These are phyloP conservation scores for Eupithecia vulgata DNA, from an alignment of 2,888 invertebrate species.

Conservation along the genomic window DNA sequence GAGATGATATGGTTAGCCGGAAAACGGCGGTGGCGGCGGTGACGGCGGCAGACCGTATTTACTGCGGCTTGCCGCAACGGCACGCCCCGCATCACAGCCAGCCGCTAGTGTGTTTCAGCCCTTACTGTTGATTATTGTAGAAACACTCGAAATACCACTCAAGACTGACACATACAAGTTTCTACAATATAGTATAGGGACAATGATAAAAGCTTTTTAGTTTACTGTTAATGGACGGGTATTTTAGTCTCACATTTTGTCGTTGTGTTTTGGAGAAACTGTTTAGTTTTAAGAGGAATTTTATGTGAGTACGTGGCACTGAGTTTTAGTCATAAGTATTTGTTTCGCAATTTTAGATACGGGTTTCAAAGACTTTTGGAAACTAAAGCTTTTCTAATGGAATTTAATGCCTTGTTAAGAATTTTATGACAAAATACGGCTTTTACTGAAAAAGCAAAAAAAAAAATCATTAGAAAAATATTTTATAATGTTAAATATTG, in stretches of 20 bases:
- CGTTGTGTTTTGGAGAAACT: neutral
- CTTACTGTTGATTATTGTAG: slow-evolving; percentile 30
- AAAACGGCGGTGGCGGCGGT: too few relatives aligned
- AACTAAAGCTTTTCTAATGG: too few relatives aligned
- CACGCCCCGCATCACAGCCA: too few relatives aligned
- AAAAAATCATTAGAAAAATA: too few relatives aligned
- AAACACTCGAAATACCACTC: slow-evolving; percentile 38
- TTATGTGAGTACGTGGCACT: neutral
- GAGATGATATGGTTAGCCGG: too few relatives aligned
- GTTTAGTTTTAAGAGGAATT: neutral
- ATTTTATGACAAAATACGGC: too few relatives aligned
- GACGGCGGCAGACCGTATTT: too few relatives aligned
- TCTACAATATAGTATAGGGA: neutral
- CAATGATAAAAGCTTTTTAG: neutral
- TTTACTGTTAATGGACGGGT: neutral
- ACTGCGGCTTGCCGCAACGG: too few relatives aligned
- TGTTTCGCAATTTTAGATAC: neutral
- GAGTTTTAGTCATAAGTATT: neutral
- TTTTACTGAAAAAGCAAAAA: too few relatives aligned
- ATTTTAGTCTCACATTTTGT: neutral
- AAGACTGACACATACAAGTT: slow-evolving; percentile 22
- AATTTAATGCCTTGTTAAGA: too few relatives aligned
- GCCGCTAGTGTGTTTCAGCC: neutral
- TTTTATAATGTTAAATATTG: too few relatives aligned
- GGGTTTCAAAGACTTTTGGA: neutral